A percentile compares a stretch with the other conserved stretches of the same genome.
Conservation (phyloP, 1,140 invertebrate genomes). For the Solen grandis region DNA sequence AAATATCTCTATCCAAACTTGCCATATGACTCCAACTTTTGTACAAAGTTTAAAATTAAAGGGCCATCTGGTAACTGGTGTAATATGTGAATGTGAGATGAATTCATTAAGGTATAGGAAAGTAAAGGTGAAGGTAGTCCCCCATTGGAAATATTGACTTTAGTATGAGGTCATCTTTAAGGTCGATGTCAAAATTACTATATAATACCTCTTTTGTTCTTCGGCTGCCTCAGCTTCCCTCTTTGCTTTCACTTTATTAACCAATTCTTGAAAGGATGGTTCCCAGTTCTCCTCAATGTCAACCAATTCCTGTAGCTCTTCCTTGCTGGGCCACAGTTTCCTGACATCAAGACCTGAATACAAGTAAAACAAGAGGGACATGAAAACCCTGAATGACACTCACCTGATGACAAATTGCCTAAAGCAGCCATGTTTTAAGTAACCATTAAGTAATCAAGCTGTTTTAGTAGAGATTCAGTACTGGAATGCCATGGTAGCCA, state of each 20-base stretch:
- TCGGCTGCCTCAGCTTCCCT: slow-evolving; percentile 18
- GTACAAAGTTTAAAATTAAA: too few relatives aligned
- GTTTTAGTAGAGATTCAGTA: background rate
- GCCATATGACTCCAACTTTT: too few relatives aligned
- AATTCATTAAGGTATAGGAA: background rate
- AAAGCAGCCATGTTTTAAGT: background rate
- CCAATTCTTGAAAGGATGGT: slow-evolving; percentile 32
- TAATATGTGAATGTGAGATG: background rate
- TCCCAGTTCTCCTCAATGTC: slow-evolving; percentile 42
- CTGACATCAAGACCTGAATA: slow-evolving; percentile 31
- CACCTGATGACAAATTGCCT: background rate
- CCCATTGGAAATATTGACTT: background rate
- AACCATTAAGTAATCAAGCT: background rate
- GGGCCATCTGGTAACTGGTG: background rate
- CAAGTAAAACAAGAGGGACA: background rate
- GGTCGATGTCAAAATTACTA: slow-evolving; percentile 8
- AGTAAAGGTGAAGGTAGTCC: background rate
- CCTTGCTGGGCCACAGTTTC: slow-evolving; percentile 43
- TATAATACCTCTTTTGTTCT: slow-evolving; percentile 2
- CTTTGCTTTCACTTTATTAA: slow-evolving; percentile 9
- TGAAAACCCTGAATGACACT: background rate
- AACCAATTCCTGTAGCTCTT: slow-evolving; percentile 22
- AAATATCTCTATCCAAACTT: too few relatives aligned
- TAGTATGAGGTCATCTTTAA: background rate
- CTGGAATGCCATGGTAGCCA: background rate